A percentile compares a stretch with the other conserved stretches of the same genome.
Evolutionary conservation across 1,140 invertebrate species (phyloP).

Genomic region (Agrypnia vestita): DNA sequence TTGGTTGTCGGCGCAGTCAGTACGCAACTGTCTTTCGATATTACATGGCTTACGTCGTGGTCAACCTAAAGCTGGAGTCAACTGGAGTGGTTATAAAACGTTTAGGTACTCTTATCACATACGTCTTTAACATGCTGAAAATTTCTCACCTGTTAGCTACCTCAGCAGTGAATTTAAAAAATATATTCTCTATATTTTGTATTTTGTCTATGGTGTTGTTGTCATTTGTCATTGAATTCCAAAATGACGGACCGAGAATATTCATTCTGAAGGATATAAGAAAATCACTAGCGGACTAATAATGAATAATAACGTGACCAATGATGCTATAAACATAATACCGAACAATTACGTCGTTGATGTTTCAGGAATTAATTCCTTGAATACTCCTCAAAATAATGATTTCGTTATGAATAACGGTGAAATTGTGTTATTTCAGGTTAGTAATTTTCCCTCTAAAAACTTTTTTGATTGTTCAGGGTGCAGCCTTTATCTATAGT

Average conservation of each 20-base stretch:
- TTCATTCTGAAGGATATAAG: neutral
- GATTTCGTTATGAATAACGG: conserved; percentile 35
- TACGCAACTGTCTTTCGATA: too few relatives aligned
- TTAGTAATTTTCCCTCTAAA: conserved; percentile 44
- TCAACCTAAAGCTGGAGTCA: too few relatives aligned
- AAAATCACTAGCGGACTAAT: neutral
- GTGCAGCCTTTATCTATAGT: too few relatives aligned
- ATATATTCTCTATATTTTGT: neutral
- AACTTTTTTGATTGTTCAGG: neutral
- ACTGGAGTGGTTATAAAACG: too few relatives aligned
- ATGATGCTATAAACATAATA: conserved; percentile 19
- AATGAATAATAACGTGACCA: conserved; percentile 7
- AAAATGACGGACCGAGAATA: conserved; percentile 24
- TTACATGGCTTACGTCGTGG: too few relatives aligned
- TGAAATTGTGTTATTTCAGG: conserved; percentile 46
- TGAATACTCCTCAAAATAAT: conserved; percentile 33
- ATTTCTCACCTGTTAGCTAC: too few relatives aligned
- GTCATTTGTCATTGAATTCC: conserved; percentile 24
- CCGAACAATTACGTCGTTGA: conserved; percentile 15
- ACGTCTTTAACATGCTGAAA: too few relatives aligned
- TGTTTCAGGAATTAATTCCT: conserved; percentile 32
- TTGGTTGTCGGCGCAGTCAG: too few relatives aligned
- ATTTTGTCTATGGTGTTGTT: conserved; percentile 31
- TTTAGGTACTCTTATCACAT: too few relatives aligned
- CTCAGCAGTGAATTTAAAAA: too few relatives aligned